Evolutionary conservation across 2,888 invertebrate species (phyloP).

Genomic region (Lasioglossum marginatum): DNA sequence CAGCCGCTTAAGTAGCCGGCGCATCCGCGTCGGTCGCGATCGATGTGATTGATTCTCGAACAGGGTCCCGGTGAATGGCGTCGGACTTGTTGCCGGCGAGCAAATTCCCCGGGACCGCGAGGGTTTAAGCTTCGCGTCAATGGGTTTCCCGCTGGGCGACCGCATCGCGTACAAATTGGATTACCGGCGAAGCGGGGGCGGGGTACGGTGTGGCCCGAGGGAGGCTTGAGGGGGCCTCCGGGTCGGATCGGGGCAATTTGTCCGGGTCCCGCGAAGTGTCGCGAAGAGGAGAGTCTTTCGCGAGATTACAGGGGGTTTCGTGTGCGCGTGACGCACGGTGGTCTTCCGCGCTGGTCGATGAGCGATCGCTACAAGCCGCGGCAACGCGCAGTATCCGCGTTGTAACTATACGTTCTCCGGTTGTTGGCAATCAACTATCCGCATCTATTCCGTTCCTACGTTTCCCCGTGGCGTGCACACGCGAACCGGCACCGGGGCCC

Average conservation of each 20-base stretch:
- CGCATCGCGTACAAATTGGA: constrained; percentile 68
- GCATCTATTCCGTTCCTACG: constrained; percentile 54
- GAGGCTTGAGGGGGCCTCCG: background rate
- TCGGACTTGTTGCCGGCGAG: constrained; percentile 38
- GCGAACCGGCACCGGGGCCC: constrained; percentile 28
- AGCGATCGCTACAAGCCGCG: constrained; percentile 65
- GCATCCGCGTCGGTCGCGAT: constrained; percentile 8
- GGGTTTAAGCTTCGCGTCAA: constrained; percentile 63
- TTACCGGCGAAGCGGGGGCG: constrained; percentile 37
- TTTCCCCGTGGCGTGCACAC: constrained; percentile 56
- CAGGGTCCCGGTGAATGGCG: constrained; percentile 35
- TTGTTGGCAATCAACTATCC: constrained; percentile 67
- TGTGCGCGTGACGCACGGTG: constrained; percentile 42
- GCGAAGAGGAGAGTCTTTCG: constrained; percentile 43
- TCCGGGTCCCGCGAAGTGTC: constrained; percentile 46
- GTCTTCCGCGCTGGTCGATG: constrained; percentile 55
- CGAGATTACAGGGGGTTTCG: constrained; percentile 44
- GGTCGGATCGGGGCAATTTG: constrained; percentile 58
- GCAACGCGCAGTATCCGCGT: constrained; percentile 57
- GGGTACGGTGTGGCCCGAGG: background rate
- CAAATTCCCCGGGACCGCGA: constrained; percentile 34
- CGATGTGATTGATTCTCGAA: constrained; percentile 54
- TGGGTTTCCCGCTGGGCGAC: constrained; percentile 66
- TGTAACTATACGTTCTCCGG: constrained; percentile 52
- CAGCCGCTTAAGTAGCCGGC: constrained; percentile 37